A percentile compares a stretch with the other conserved stretches of the same genome.
Evolutionary conservation across 2,113 vertebrate species (phyloP).

Genomic region (Mustelus asterias): DNA sequence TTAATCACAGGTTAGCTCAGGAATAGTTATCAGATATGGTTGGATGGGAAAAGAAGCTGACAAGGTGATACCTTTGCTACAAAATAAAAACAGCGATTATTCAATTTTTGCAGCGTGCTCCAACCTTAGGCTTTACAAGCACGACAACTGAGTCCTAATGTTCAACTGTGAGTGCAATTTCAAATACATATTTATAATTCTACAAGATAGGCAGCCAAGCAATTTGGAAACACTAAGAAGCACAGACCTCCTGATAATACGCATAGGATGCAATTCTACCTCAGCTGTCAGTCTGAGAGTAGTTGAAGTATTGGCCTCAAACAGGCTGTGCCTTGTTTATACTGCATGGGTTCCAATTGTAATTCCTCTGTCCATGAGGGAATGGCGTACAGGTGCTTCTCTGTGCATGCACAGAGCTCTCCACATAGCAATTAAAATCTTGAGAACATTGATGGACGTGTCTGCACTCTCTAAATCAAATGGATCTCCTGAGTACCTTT

Average conservation of each 20-base stretch:
- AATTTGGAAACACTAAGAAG: not conserved
- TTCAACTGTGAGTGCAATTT: not conserved
- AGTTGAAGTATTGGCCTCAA: not conserved
- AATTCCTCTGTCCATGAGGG: not conserved
- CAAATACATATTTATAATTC: not conserved
- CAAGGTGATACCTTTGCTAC: not conserved
- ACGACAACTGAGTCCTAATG: not conserved
- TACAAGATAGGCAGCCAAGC: not conserved
- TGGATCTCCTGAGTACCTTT: not conserved
- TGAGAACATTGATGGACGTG: not conserved
- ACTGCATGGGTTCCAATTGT: not conserved
- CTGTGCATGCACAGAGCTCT: not conserved
- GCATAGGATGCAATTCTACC: not conserved
- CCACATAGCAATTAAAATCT: not conserved
- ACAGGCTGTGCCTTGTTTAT: not conserved
- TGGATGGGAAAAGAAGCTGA: not conserved
- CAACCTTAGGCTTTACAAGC: not conserved
- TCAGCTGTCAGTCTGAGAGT: not conserved
- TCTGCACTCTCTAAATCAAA: not conserved
- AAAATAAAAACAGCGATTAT: not conserved
- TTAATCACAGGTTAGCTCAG: not conserved
- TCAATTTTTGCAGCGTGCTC: not conserved
- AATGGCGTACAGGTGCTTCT: not conserved
- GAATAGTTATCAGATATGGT: not conserved
- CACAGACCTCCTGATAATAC: not conserved